These are phyloP conservation scores for Spodoptera frugiperda DNA, from an alignment of 1,140 invertebrate species.

Conservation along the genomic window DNA sequence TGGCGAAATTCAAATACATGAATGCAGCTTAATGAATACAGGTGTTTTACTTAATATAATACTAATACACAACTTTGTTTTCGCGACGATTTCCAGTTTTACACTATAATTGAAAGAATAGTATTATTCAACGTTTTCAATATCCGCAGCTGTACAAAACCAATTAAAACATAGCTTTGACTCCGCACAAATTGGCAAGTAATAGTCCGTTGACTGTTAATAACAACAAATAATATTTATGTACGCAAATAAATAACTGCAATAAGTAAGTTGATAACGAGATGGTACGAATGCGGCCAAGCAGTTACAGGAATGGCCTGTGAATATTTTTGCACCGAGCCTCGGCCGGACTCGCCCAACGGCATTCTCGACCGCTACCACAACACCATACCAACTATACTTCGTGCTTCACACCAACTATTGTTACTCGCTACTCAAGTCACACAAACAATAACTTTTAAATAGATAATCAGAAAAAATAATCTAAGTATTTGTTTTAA, in stretches of 20 bases:
- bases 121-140: neutral
- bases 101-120: too few relatives aligned
- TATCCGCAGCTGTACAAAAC: neutral
- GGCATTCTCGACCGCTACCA: slow-evolving; percentile 67
- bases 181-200: neutral
- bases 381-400: slow-evolving; percentile 30
- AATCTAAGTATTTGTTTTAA: too few relatives aligned
- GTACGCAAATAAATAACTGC: slow-evolving; percentile 24
- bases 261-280: slow-evolving; percentile 51
- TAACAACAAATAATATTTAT: slow-evolving; percentile 4
- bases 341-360: slow-evolving; percentile 69
- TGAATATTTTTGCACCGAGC: slow-evolving; percentile 64
- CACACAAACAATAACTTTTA: neutral
- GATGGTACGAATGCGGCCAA: slow-evolving; percentile 52
- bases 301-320: slow-evolving; percentile 62
- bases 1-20: too few relatives aligned
- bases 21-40: too few relatives aligned
- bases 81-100: too few relatives aligned
- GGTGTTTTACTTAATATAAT: too few relatives aligned
- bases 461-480: too few relatives aligned
- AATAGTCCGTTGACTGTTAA: neutral
- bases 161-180: neutral
- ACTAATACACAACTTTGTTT: too few relatives aligned
- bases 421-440: slow-evolving; percentile 4
- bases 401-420: slow-evolving; percentile 9